These are phyloP conservation scores for Norana najaformis DNA, from an alignment of 2,888 invertebrate genomes.

Conservation along the genomic window DNA sequence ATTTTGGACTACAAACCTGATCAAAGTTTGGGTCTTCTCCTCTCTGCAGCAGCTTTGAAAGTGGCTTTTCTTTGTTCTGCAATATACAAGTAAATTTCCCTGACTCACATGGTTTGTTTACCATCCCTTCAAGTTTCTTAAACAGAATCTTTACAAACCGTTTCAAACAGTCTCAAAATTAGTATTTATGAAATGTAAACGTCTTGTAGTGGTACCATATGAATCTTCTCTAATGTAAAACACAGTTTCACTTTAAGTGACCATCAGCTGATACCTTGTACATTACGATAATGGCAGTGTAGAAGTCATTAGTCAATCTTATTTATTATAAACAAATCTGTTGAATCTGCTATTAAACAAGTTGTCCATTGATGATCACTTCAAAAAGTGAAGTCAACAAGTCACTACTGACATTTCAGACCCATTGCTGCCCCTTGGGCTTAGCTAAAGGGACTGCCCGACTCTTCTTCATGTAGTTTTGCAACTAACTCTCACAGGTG, in stretches of 20 bases:
- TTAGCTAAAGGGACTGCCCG: neutral
- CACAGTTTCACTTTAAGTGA: neutral
- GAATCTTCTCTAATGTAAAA: neutral
- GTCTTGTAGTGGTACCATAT: too few relatives aligned
- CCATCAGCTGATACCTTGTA: neutral
- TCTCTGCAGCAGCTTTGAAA: constrained; percentile 90
- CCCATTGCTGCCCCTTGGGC: too few relatives aligned
- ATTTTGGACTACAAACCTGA: constrained; percentile 51
- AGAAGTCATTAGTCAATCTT: neutral
- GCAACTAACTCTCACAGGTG: neutral
- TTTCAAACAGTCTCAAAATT: neutral
- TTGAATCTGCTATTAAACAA: neutral
- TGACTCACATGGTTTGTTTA: neutral
- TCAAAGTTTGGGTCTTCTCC: constrained; percentile 95
- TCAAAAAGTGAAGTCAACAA: neutral
- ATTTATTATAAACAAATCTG: neutral
- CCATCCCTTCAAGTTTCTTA: too few relatives aligned
- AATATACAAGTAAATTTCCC: neutral
- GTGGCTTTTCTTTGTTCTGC: constrained; percentile 75
- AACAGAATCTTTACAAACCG: too few relatives aligned
- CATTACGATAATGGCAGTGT: neutral
- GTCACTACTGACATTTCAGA: neutral
- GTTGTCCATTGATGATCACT: neutral
- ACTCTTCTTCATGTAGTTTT: neutral
- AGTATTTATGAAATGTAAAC: neutral